These are phyloP conservation scores for Dasyornis broadbenti DNA, from an alignment of 2,113 vertebrate species.

Conservation along the genomic window DNA sequence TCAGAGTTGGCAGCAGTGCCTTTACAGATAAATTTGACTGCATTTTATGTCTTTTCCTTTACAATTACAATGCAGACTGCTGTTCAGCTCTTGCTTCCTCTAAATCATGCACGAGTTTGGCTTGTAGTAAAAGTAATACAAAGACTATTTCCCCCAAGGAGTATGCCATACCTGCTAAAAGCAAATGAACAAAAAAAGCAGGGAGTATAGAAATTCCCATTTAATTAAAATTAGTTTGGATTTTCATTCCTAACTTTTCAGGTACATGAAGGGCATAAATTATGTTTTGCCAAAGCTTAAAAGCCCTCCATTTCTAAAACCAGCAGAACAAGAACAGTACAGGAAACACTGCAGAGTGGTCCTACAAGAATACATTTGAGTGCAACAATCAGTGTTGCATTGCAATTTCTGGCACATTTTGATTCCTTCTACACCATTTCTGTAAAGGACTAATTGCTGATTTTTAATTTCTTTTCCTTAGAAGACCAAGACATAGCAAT, in stretches of 20 bases:
- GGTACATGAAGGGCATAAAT: background rate
- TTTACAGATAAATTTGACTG: constrained; percentile 25
- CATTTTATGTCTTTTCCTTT: constrained; percentile 54
- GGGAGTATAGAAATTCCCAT: background rate
- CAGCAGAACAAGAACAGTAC: background rate
- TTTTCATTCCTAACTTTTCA: background rate
- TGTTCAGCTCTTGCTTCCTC: background rate
- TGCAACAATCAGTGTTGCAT: background rate
- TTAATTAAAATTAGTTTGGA: background rate
- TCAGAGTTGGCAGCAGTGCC: constrained; percentile 57
- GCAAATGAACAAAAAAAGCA: background rate
- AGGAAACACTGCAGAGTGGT: background rate
- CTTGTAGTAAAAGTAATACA: background rate
- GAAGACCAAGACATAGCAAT: background rate
- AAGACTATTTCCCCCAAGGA: background rate
- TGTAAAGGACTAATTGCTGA: background rate
- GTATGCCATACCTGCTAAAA: background rate
- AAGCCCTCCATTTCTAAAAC: background rate
- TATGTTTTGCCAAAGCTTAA: background rate
- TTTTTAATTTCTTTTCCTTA: background rate
- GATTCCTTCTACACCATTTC: background rate
- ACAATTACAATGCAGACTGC: constrained; percentile 6
- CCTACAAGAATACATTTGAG: background rate
- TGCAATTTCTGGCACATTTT: background rate
- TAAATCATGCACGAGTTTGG: constrained; percentile 3